A percentile compares a stretch with the other conserved stretches of the same genome.
Evolutionary conservation across 2,888 invertebrate species (phyloP).

Genomic region (Yponomeuta evonymella): DNA sequence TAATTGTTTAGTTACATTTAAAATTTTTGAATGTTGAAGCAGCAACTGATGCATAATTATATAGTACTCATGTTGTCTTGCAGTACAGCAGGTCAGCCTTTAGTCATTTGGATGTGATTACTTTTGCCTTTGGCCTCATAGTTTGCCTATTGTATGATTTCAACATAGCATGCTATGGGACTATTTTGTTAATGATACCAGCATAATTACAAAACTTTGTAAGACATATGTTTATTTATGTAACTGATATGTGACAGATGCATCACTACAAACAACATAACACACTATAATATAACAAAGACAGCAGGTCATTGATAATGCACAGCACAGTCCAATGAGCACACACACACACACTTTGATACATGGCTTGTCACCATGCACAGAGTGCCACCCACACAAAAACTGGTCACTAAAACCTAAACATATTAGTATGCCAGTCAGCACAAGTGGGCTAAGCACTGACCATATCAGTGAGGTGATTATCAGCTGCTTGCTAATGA

Average conservation of each 20-base stretch:
- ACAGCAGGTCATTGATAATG: background rate
- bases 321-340: background rate
- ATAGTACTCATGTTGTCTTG: no score
- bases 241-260: background rate
- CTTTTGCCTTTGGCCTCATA: no score
- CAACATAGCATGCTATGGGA: no score
- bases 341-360: background rate
- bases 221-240: background rate
- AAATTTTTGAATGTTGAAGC: no score
- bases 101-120: no score
- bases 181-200: no score
- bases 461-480: constrained; percentile 8
- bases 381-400: background rate
- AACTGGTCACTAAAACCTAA: background rate
- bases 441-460: constrained; percentile 6
- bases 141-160: no score
- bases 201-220: no score
- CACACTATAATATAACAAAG: background rate
- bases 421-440: constrained; percentile 7
- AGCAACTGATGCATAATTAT: no score
- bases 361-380: background rate
- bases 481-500: constrained; percentile 11
- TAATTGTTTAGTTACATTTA: no score
- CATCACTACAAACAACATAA: background rate
- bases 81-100: no score